Evolutionary conservation across 2,113 vertebrate species (phyloP).

Genomic region (Pycnonotus jocosus): DNA sequence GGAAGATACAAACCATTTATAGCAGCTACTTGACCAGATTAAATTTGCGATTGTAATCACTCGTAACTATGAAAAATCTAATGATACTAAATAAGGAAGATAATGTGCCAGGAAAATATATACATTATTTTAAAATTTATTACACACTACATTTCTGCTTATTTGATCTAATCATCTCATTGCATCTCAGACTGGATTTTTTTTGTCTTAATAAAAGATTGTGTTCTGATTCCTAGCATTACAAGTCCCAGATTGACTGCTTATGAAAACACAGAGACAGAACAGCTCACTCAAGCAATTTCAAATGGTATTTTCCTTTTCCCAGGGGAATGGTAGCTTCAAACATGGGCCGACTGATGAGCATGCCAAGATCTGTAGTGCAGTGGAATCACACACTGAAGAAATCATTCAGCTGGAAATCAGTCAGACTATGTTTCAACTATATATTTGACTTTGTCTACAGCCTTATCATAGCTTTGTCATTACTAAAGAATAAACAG

Average conservation of each 20-base stretch:
- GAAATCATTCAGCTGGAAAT: background rate
- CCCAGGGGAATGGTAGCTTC: background rate
- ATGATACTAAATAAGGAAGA: background rate
- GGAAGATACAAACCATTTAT: background rate
- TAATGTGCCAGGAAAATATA: background rate
- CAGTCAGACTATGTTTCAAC: background rate
- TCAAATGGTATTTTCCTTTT: constrained; percentile 4
- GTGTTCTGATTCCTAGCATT: background rate
- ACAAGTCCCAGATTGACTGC: background rate
- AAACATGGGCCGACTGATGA: background rate
- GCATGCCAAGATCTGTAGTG: background rate
- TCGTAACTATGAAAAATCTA: background rate
- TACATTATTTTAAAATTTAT: background rate
- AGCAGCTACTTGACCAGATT: background rate
- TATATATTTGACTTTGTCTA: background rate
- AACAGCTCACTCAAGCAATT: background rate
- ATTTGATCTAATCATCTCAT: background rate
- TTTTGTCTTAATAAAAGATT: background rate
- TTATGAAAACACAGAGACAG: background rate
- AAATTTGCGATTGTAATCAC: background rate
- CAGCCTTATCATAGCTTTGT: background rate
- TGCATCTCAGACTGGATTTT: background rate
- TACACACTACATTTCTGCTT: background rate
- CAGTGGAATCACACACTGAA: background rate
- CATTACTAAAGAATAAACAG: background rate